Conservation (phyloP, 1,140 invertebrate species). For the Diachasma alloeum region DNA sequence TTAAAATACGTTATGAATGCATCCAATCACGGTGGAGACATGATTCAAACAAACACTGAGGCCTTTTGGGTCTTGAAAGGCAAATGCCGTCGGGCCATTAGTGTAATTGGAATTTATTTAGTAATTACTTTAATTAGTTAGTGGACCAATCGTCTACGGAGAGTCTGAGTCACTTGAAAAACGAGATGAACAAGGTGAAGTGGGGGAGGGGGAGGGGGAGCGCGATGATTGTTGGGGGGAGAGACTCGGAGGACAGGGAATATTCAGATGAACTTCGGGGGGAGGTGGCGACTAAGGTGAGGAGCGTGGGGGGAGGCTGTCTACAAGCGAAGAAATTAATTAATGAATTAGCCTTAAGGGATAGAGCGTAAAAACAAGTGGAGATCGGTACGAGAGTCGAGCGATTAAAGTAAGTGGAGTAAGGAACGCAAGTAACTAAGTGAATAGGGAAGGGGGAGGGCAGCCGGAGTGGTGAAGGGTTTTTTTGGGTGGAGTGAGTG, state of each 20-base stretch:
- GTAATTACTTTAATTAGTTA: slow-evolving; percentile 66
- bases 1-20: neutral
- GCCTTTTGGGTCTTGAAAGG: neutral
- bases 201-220: slow-evolving; percentile 30
- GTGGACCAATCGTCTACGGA: slow-evolving; percentile 39
- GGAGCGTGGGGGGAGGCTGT: neutral
- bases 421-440: slow-evolving; percentile 59
- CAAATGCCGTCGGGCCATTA: slow-evolving; percentile 54
- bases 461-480: slow-evolving; percentile 16
- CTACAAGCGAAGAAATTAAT: slow-evolving; percentile 57
- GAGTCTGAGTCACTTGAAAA: slow-evolving; percentile 25
- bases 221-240: neutral
- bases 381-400: slow-evolving; percentile 52
- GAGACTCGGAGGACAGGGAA: neutral
- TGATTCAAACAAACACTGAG: neutral
- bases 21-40: neutral
- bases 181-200: slow-evolving; percentile 32
- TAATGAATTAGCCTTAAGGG: slow-evolving; percentile 64
- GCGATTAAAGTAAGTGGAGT: slow-evolving; percentile 64
- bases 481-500: slow-evolving; percentile 11
- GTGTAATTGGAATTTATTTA: slow-evolving; percentile 66
- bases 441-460: slow-evolving; percentile 27
- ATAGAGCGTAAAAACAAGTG: slow-evolving; percentile 64
- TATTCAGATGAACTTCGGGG: neutral
- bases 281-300: neutral